phyloP scores from a whole-genome alignment of 2,888 invertebrate genomes.

The Cotesia congregata region DNA sequence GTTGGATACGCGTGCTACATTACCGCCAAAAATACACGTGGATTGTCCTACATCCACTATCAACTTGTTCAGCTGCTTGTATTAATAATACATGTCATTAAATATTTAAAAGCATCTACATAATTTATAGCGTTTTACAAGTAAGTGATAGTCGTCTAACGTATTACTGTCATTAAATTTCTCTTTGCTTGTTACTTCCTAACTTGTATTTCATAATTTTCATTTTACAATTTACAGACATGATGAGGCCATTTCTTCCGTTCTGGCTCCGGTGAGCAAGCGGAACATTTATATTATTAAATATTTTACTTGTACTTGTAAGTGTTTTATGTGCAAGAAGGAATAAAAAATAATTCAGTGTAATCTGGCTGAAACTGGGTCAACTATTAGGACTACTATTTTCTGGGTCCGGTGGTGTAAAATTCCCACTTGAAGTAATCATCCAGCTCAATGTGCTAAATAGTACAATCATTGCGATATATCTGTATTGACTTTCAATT shows the following conservation, averaged over 20 bases:
- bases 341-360: no score
- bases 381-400: not conserved
- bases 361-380: constrained; percentile 8
- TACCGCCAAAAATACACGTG: constrained; percentile 23
- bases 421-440: constrained; percentile 7
- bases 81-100: not conserved
- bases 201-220: not conserved
- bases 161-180: not conserved
- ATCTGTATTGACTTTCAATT: constrained; percentile 52
- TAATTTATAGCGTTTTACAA: not conserved
- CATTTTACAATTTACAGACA: not conserved
- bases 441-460: constrained; percentile 21
- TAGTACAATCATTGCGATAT: not conserved
- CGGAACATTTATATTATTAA: not conserved
- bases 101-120: not conserved
- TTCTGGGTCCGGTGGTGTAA: not conserved
- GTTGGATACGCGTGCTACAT: constrained; percentile 26
- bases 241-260: not conserved
- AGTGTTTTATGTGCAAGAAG: no score
- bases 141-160: not conserved
- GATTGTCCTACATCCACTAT: constrained; percentile 1
- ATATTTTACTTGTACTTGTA: not conserved
- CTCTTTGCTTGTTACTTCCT: not conserved
- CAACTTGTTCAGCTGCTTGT: not conserved
- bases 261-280: constrained; percentile 8